Conservation (phyloP, 1,140 invertebrate species). For the Pseudomyrmex sp. region DNA sequence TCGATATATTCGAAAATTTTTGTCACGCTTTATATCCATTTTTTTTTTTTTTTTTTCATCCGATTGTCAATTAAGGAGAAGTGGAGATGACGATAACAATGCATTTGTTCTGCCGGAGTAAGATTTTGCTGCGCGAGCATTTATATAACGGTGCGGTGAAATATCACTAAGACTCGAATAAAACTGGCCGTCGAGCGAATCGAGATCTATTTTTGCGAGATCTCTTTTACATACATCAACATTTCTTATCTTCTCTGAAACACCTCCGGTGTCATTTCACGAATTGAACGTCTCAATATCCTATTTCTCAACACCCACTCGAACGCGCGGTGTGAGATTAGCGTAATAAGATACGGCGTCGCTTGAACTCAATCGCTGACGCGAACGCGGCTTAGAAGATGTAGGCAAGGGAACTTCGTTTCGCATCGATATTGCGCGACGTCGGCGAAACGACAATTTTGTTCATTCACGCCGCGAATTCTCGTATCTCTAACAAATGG, state of each 20-base stretch:
- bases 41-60: too few species aligned
- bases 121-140: background rate
- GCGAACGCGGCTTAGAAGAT: slow-evolving; percentile 9
- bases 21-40: background rate
- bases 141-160: slow-evolving; percentile 5
- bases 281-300: slow-evolving; percentile 34
- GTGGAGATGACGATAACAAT: background rate
- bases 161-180: background rate
- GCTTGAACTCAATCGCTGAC: slow-evolving; percentile 4
- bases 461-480: slow-evolving; percentile 8
- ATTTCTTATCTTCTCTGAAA: slow-evolving; percentile 3
- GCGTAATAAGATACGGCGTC: slow-evolving; percentile 17
- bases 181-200: slow-evolving; percentile 25
- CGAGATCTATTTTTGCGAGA: slow-evolving; percentile 22
- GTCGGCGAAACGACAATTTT: slow-evolving; percentile 10
- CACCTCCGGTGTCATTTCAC: slow-evolving; percentile 7
- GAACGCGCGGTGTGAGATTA: slow-evolving; percentile 10
- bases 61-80: background rate
- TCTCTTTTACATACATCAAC: background rate
- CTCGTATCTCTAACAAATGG: slow-evolving; percentile 20
- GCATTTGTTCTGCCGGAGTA: background rate
- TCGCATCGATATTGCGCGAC: slow-evolving; percentile 22
- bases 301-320: slow-evolving; percentile 28
- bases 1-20: background rate
- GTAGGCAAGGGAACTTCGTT: background rate